Conservation (phyloP, 37 sponge, comb jelly and placozoan species). For the Mnemiopsis leidyi region DNA sequence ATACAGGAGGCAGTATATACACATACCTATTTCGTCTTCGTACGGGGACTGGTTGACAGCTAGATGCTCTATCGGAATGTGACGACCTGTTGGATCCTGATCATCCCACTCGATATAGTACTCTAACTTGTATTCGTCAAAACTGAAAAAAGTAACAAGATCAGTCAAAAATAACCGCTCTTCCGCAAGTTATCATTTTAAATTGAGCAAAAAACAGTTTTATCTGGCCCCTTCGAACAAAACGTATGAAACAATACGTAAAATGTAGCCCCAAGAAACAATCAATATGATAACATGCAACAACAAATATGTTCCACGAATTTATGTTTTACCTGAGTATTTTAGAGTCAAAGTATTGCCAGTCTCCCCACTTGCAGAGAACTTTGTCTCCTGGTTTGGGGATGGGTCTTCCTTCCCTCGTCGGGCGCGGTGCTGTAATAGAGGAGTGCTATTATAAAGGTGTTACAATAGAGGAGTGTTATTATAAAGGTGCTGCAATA, state of each 20-base stretch:
- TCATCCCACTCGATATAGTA: slow-evolving; percentile 63
- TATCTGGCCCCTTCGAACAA: too few species aligned
- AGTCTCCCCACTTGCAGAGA: slow-evolving; percentile 54
- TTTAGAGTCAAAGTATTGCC: slow-evolving; percentile 54
- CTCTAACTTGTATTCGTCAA: slow-evolving; percentile 38
- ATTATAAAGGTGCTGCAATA: background rate
- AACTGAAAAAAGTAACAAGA: background rate
- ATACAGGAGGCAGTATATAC: too few species aligned
- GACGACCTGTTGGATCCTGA: slow-evolving; percentile 23
- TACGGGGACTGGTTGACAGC: slow-evolving; percentile 21
- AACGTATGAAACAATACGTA: background rate
- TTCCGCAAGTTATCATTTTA: too few species aligned
- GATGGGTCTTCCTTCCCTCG: background rate
- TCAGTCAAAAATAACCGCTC: too few species aligned
- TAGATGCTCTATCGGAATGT: slow-evolving; percentile 20
- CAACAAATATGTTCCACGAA: background rate
- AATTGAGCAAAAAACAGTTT: too few species aligned
- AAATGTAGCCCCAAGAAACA: background rate
- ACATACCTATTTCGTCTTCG: slow-evolving; percentile 56
- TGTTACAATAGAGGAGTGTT: background rate
- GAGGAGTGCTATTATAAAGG: background rate
- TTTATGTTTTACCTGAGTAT: slow-evolving; percentile 48
- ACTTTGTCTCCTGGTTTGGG: slow-evolving; percentile 43
- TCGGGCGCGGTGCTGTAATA: slow-evolving; percentile 23
- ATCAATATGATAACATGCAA: background rate